These are phyloP conservation scores for Calidris pugnax DNA, from an alignment of 2,113 vertebrate genomes.

Conservation along the genomic window DNA sequence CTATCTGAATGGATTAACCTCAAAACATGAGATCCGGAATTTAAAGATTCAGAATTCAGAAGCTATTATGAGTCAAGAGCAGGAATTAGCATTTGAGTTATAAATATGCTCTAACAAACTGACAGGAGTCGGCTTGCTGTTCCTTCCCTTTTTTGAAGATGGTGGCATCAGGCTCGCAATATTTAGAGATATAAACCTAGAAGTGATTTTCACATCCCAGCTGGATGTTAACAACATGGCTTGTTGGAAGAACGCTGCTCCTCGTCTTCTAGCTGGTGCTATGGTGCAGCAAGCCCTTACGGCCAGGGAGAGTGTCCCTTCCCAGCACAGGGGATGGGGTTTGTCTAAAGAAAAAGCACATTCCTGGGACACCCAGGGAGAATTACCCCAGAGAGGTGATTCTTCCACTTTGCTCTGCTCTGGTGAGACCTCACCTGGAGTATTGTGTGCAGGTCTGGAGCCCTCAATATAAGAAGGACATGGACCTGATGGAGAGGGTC, in stretches of 20 bases:
- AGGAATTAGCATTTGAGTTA: slow-evolving; percentile 71
- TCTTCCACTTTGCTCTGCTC: too few relatives aligned
- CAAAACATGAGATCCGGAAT: slow-evolving; percentile 54
- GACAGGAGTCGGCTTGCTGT: slow-evolving; percentile 51
- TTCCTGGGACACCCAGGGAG: slow-evolving; percentile 2
- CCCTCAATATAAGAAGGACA: too few relatives aligned
- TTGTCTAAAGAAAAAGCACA: slow-evolving; percentile 27
- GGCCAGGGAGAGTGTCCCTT: slow-evolving; percentile 19
- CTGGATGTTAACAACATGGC: slow-evolving; percentile 37
- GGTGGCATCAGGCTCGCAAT: slow-evolving; percentile 50
- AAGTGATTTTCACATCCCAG: slow-evolving; percentile 65
- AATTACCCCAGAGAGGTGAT: too few relatives aligned
- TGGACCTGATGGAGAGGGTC: too few relatives aligned
- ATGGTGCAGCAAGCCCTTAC: slow-evolving; percentile 19
- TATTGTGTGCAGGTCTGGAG: too few relatives aligned
- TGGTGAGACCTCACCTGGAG: too few relatives aligned
- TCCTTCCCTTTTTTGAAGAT: slow-evolving; percentile 59
- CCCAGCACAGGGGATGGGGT: slow-evolving; percentile 25
- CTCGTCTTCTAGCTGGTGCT: slow-evolving; percentile 21
- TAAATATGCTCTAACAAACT: slow-evolving; percentile 65
- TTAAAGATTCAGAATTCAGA: slow-evolving; percentile 69
- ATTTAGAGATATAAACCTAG: slow-evolving; percentile 63
- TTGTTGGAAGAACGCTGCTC: slow-evolving; percentile 49
- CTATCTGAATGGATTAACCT: slow-evolving; percentile 68
- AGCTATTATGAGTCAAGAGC: slow-evolving; percentile 75